These are phyloP conservation scores for Cyanoramphus novaezelandiae DNA, from an alignment of 2,113 vertebrate genomes.

Conservation along the genomic window DNA sequence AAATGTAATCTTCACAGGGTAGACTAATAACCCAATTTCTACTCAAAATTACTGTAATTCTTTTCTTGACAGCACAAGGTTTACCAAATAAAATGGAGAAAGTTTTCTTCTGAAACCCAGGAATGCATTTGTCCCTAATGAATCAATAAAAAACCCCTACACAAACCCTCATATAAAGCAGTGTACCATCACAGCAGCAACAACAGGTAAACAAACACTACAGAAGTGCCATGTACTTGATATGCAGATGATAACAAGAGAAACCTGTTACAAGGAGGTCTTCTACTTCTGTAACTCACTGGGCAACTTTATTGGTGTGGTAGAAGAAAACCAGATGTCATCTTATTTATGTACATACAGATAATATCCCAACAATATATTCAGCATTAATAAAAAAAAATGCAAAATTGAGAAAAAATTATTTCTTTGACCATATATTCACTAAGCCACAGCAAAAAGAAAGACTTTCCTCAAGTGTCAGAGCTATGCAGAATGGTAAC, in stretches of 20 bases:
- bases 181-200: not conserved
- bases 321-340: not conserved
- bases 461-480: not conserved
- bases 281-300: not conserved
- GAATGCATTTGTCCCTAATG: not conserved
- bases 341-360: not conserved
- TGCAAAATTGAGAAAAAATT: not conserved
- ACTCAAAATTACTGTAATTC: not conserved
- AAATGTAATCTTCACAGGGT: not conserved
- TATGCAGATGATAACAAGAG: not conserved
- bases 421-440: not conserved
- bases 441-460: not conserved
- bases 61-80: not conserved
- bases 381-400: not conserved
- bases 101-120: not conserved
- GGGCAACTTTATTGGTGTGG: not conserved
- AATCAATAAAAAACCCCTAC: not conserved
- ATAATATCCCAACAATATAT: not conserved
- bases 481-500: not conserved
- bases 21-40: not conserved
- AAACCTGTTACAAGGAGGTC: not conserved
- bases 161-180: not conserved
- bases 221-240: not conserved
- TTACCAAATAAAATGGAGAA: not conserved
- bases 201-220: not conserved